These are phyloP conservation scores for Lamprologus tigripictilis DNA, from an alignment of 2,113 vertebrate genomes.

Conservation along the genomic window DNA sequence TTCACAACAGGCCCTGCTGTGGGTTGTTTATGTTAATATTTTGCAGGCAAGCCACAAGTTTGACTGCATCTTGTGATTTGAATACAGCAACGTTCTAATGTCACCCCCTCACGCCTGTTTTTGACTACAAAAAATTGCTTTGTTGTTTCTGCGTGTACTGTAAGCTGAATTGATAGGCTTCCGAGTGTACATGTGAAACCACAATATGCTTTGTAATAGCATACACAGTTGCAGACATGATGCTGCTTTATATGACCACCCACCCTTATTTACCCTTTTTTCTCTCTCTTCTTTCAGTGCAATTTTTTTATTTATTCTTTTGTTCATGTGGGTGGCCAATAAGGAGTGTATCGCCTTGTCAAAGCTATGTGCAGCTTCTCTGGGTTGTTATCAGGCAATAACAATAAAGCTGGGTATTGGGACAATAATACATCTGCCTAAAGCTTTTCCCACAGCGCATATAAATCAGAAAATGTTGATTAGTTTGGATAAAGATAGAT, in stretches of 20 bases:
- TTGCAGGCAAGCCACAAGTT: slow-evolving; percentile 4
- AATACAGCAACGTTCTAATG: slow-evolving; percentile 3
- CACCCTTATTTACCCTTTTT: background rate
- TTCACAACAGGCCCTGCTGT: background rate
- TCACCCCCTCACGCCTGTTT: background rate
- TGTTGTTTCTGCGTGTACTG: background rate
- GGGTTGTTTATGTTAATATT: background rate
- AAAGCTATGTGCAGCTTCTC: background rate
- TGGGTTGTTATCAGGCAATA: background rate
- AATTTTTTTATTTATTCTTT: background rate
- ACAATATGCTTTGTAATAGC: slow-evolving; percentile 12
- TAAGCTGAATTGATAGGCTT: background rate
- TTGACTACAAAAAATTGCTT: background rate
- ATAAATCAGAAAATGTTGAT: background rate
- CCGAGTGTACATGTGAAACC: background rate
- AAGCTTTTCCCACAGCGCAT: background rate
- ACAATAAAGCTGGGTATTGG: background rate
- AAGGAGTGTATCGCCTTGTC: background rate
- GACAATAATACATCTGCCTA: background rate
- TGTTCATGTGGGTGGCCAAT: slow-evolving; percentile 6
- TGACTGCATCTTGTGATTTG: slow-evolving; percentile 10
- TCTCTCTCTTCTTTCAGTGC: background rate
- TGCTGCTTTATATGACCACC: slow-evolving; percentile 9
- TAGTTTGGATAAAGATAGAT: background rate
- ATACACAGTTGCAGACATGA: background rate